Evolutionary conservation across 2,797 vertebrate species (phyloP), one percentile per base, ranked within the genome.

Genomic region (Spea hammondii): DNA sequence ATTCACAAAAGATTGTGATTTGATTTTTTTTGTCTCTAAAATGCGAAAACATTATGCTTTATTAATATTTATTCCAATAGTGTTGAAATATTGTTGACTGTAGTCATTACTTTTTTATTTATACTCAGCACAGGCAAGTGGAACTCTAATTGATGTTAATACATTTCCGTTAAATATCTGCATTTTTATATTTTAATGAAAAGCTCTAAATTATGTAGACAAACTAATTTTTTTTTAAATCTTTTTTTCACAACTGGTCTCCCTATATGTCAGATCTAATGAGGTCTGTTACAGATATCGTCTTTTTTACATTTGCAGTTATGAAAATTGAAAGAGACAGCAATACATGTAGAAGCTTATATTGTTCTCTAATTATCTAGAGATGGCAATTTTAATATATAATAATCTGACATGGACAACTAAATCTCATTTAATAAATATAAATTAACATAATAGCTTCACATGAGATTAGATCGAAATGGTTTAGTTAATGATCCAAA

Each of bases 341-440:
- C 48, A 71, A 68, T 68, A 74, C 53, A 45, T 32, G 54, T 64
- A 8, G 13, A 64, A 50, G 65, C 57, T 57, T 62, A 75, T 70
- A 78, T 77, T 82, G 70, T 78, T 51, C 50, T 60, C 65, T 78
- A 77, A 77, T 82, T 82, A 82, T 73, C 65, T 65, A 17, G 57
- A 82, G 75, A 77, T 74, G 70, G 80, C 51, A 82, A 77, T 78
- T 82, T 74, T 74, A 77, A 77, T 77, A 78, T 69, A 78, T 78
- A 82, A 77, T 74, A 82, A 82, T 82, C 75, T 82, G 80, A 77
- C 75, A 77, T 65, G 75, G 80, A 69, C 80, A 82, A 82, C 80
- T 82, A 82, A 82, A 82, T 82, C 70, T 82, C 70, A 82, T 82
- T 78, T 82, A 82, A 77, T 77, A 82, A 82, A 77, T 82, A 77